Evolutionary conservation across 2,113 vertebrate genomes (phyloP).

Genomic region (Carlito syrichta): DNA sequence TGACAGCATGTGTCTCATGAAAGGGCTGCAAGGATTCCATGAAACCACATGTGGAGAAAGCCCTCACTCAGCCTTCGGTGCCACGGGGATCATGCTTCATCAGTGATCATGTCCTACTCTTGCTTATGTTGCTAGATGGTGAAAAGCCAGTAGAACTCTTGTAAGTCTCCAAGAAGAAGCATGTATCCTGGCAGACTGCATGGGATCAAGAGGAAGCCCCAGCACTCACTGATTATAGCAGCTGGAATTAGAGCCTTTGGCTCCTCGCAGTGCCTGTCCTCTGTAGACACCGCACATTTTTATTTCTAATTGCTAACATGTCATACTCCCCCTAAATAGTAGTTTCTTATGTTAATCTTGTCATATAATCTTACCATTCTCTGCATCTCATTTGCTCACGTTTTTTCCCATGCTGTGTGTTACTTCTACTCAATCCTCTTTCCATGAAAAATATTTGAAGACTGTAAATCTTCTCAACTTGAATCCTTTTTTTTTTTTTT

Average conservation of each 20-base stretch:
- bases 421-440: not conserved
- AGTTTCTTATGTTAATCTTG: not conserved
- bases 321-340: not conserved
- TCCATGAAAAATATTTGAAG: not conserved
- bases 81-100: not conserved
- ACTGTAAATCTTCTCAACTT: not conserved
- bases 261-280: not conserved
- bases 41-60: not conserved
- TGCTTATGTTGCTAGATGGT: not conserved
- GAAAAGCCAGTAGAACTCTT: not conserved
- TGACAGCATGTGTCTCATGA: not conserved
- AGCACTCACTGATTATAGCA: not conserved
- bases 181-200: not conserved
- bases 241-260: not conserved
- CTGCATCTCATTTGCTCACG: not conserved
- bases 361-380: conserved; percentile 12
- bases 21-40: not conserved
- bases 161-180: not conserved
- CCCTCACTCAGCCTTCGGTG: not conserved
- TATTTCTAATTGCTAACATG: not conserved
- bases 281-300: not conserved
- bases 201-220: not conserved
- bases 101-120: not conserved
- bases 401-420: not conserved
- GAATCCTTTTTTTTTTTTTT: too few relatives aligned